These are phyloP conservation scores for Casuarius casuarius DNA, from an alignment of 2,113 vertebrate species.

Conservation along the genomic window DNA sequence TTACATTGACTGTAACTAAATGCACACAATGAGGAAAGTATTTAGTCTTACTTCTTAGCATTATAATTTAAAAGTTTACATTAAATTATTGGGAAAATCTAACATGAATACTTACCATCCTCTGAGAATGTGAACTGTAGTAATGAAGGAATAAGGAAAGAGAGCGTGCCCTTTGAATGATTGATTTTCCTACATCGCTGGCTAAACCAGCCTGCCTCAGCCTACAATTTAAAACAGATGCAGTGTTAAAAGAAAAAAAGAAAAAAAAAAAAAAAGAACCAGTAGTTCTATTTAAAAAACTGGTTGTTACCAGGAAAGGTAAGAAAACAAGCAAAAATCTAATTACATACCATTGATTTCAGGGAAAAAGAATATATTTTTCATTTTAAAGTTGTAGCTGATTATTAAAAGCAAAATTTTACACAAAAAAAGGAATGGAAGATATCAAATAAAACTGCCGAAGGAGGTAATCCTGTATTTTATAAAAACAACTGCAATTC, in stretches of 20 bases:
- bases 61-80: not conserved
- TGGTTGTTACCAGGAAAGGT: not conserved
- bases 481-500: not conserved
- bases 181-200: conserved; percentile 97
- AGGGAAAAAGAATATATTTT: not conserved
- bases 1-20: not conserved
- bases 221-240: conserved; percentile 75
- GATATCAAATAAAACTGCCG: not conserved
- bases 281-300: accelerated
- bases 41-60: not conserved
- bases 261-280: not conserved
- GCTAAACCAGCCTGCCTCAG: conserved; percentile 97
- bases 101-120: conserved; percentile 84
- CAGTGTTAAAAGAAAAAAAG: not conserved
- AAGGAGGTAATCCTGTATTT: not conserved
- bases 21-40: not conserved
- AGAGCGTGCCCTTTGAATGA: conserved; percentile 93
- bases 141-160: conserved; percentile 93
- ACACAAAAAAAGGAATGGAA: not conserved
- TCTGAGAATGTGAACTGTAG: conserved; percentile 97
- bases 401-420: not conserved
- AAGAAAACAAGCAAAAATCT: not conserved
- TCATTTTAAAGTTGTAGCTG: not conserved
- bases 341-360: not conserved
- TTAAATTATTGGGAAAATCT: not conserved